Percentiles rank a stretch among this genome's conserved stretches.
These are phyloP conservation scores for Chrysocyon brachyurus DNA, from an alignment of 2,797 vertebrate species.

Conservation along the genomic window DNA sequence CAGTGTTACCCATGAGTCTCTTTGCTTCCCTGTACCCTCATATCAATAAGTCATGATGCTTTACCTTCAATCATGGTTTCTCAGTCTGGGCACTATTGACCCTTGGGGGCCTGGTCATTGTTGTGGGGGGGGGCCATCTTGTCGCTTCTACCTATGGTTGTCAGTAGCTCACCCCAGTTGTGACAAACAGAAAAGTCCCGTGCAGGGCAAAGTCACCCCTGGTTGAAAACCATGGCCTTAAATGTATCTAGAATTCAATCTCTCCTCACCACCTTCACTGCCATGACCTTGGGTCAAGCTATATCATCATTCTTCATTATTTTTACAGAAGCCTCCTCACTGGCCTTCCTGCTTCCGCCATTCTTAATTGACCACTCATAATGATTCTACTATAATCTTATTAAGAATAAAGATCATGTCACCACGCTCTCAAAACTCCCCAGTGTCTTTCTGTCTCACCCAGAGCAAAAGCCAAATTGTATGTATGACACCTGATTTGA, in stretches of 20 bases:
- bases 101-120: neutral
- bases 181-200: neutral
- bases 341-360: no score
- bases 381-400: neutral
- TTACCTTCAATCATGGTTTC: neutral
- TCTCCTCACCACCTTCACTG: neutral
- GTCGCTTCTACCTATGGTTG: neutral
- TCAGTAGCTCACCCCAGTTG: neutral
- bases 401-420: neutral
- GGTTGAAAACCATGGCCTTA: neutral
- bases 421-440: neutral
- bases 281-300: neutral
- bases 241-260: neutral
- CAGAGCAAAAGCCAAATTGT: neutral
- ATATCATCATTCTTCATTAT: neutral
- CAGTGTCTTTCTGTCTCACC: neutral
- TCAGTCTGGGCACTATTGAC: neutral
- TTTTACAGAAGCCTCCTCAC: neutral
- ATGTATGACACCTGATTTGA: neutral
- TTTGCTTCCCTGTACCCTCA: neutral
- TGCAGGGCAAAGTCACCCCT: neutral
- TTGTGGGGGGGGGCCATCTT: neutral
- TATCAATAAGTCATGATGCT: neutral
- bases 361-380: neutral
- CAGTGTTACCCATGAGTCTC: neutral